Evolutionary conservation across 2,113 vertebrate genomes (phyloP).

Genomic region (Atractosteus spatula): DNA sequence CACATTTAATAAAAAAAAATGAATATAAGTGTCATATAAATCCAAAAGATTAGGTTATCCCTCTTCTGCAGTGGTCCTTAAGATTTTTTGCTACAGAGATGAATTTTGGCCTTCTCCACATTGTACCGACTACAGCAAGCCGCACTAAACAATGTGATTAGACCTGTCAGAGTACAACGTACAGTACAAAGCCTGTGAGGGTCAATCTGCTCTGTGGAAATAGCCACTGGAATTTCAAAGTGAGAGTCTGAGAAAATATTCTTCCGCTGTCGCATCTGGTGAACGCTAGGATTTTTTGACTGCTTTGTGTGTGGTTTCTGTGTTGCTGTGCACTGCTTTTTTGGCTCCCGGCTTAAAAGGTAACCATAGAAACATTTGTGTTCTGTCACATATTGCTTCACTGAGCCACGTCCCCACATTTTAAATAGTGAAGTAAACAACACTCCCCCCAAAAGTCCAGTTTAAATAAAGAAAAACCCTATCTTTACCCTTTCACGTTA

Average conservation of each 20-base stretch:
- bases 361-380: neutral
- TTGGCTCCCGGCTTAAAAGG: slow-evolving; percentile 3
- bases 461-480: neutral
- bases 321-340: neutral
- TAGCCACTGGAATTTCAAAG: neutral
- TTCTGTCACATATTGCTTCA: neutral
- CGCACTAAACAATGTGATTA: neutral
- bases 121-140: neutral
- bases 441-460: neutral
- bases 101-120: neutral
- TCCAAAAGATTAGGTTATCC: neutral
- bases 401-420: neutral
- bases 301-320: neutral
- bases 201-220: neutral
- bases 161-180: neutral
- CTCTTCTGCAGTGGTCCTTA: neutral
- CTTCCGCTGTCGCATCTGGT: neutral
- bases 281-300: neutral
- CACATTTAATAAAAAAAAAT: too few species aligned
- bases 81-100: neutral
- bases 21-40: too few species aligned
- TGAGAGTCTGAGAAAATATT: neutral
- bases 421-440: neutral
- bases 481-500: neutral
- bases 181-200: neutral